Evolutionary conservation across 2,797 vertebrate species (phyloP).

Genomic region (Chelon labrosus): DNA sequence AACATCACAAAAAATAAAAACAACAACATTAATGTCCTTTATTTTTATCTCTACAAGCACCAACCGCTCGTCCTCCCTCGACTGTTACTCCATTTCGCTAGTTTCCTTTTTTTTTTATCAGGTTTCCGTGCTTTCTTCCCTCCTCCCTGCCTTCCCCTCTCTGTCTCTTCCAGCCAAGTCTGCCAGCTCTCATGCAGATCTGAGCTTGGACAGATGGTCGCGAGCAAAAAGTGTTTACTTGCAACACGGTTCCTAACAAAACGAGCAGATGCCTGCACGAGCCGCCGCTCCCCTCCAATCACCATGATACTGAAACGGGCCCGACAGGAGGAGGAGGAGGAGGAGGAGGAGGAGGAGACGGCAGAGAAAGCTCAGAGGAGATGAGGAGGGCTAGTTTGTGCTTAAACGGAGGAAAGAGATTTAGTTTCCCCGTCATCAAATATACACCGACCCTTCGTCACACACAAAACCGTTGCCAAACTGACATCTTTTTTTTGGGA

Average conservation of each 20-base stretch:
- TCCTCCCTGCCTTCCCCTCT: constrained; percentile 11
- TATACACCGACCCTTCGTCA: too few relatives aligned
- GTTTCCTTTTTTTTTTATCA: constrained; percentile 14
- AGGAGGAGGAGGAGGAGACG: too few relatives aligned
- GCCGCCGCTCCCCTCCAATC: constrained; percentile 61
- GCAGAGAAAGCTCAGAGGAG: not conserved
- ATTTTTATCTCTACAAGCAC: not conserved
- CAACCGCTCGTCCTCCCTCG: not conserved
- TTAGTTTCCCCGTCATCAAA: not conserved
- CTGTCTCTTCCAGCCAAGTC: constrained; percentile 43
- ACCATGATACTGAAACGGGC: constrained; percentile 57
- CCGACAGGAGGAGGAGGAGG: constrained; percentile 38
- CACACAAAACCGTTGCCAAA: too few relatives aligned
- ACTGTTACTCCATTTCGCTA: not conserved
- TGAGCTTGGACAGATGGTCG: constrained; percentile 80
- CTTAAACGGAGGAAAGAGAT: constrained; percentile 13
- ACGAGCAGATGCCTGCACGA: constrained; percentile 80
- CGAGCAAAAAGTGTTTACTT: constrained; percentile 77
- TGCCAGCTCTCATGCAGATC: constrained; percentile 73
- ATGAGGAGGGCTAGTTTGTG: not conserved
- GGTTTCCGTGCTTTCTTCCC: not conserved
- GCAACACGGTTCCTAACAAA: constrained; percentile 71
- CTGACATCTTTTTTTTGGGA: too few relatives aligned
- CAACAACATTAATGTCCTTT: too few relatives aligned
- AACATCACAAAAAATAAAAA: too few relatives aligned